Base-by-base conservation (phyloP, 2,797 vertebrate genomes). In the Leptodactylus fallax region DNA sequence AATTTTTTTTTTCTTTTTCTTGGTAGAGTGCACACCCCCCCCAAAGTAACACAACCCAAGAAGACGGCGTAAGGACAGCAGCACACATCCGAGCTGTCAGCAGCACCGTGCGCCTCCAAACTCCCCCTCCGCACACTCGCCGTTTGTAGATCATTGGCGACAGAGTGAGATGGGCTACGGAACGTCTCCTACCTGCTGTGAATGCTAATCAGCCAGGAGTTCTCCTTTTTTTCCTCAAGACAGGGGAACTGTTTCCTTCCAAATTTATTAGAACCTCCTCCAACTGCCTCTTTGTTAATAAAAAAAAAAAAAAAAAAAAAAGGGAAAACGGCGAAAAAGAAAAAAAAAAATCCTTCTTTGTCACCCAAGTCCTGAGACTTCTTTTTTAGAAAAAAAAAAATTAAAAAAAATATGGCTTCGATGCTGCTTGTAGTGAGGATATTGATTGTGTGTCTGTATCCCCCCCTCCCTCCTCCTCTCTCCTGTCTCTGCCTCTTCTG, bases 181-280 rank as follows among this genome's bases (percentile, higher is more conserved):
- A 97, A 97, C 96, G 96, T 96, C 95, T 97, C 96, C 96, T 98
- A 98, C 98, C 97, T 99, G 97, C 97, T 97, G 97, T 98, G 98
- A 98, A 98, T 98, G 97, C 97, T 98, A 98, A 98, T 98, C 97
- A 99, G 97, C 96, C 97, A 97, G 96, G 96, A 97, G 97, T 97
- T 97, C 96, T 96, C 95, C 95, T 96, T 96, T 95, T 96, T 95
- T 95, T 96, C 96, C 97, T 94, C 96, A 97, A 97, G 97, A 97
- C 97, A 97, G 97, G 96, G 74, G 97, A 97, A 97, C 96, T 96
- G 97, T 97, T 97, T 98, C 97, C 97, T 98, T 98, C 97, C 97
- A 98, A 98, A 98, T 98, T 97, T 98, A 98, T 97, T 97, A 98
- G 97, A 97, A 94, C 94, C 79, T 94, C 97, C 97, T 96, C 97